Evolutionary conservation across 2,888 invertebrate genomes (phyloP), one percentile per base, ranked within the genome.

Genomic region (Lamellibrachia columna): DNA sequence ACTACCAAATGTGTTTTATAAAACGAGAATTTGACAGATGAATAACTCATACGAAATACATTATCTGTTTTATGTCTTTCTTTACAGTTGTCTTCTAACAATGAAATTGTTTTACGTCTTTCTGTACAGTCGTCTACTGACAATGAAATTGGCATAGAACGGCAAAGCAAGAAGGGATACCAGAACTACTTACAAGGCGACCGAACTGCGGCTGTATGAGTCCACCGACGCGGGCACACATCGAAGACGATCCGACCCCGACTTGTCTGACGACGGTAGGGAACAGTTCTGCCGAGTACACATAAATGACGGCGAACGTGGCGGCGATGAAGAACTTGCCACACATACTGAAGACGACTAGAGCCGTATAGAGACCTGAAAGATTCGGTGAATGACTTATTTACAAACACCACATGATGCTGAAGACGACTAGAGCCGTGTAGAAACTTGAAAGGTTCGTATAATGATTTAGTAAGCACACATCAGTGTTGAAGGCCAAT

Each of bases 281-380:
- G 93, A 93, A 94, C n/a, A 94, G 92, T 90, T 94, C 94, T 4
- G 93, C 93, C 6, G 93, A 92, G 58, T 93, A 93, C n/a, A 93
- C 92, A 90, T 93, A 93, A 40, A 93, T 92, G 22, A 93, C 92
- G 58, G 93, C 93, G 75, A 93, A 93, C 8, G 93, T 92, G 22
- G 92, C 93, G 9, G 93, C 90, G 28, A 92, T 90, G 75, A 92
- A 93, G 53, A 93, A 93, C 92, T 93, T 93, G n/a, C 93, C 93
- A 2, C 92, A 28, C 93, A 93, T 92, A 55, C 91, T 52, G 60
- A 92, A 92, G 22, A 60, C 92, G 0, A 91, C 91, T 2, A 60
- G 11, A 52, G 52, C 91, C 6, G 52, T 53, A 52, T 92, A 53
- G 91, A 92, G 53, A 40, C 92, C 93, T 93, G 91, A 8, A 9